A percentile compares a stretch with the other conserved stretches of the same genome.
Evolutionary conservation across 2,888 invertebrate species (phyloP).

Genomic region (Drosophila greeni): DNA sequence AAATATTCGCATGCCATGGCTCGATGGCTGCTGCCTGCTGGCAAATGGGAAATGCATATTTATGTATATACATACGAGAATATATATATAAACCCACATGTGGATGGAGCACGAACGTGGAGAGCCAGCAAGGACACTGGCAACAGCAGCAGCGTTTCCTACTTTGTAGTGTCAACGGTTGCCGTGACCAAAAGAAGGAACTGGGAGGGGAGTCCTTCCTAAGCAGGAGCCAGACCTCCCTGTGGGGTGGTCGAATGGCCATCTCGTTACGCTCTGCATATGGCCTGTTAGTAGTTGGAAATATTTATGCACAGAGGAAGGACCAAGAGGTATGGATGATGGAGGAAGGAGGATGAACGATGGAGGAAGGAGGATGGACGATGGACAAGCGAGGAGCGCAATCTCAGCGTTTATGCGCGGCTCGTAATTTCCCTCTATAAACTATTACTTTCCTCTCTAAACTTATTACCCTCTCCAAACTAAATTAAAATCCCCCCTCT

Average conservation of each 20-base stretch:
- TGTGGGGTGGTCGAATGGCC: conserved; percentile 22
- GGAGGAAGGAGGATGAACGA: background rate
- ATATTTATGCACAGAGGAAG: background rate
- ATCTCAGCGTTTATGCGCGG: conserved; percentile 4
- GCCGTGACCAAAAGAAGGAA: conserved; percentile 29
- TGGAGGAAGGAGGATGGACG: background rate
- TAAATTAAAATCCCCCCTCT: background rate
- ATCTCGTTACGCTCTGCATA: conserved; percentile 46
- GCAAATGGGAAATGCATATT: conserved; percentile 64
- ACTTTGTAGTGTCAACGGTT: conserved; percentile 67
- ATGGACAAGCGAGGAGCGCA: background rate
- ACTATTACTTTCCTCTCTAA: background rate
- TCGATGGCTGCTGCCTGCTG: conserved; percentile 19
- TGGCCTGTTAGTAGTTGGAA: conserved; percentile 29
- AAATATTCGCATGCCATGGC: conserved; percentile 53
- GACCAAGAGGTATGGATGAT: background rate
- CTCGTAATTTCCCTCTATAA: background rate
- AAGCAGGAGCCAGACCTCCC: background rate
- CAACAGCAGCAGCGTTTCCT: conserved; percentile 40
- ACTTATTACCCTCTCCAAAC: background rate
- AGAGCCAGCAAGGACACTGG: conserved; percentile 46
- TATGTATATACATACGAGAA: conserved; percentile 42
- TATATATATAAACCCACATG: background rate
- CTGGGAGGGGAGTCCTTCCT: background rate
- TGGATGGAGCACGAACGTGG: conserved; percentile 3